These are phyloP conservation scores for Empidonax traillii DNA, from an alignment of 2,113 vertebrate genomes.

Conservation along the genomic window DNA sequence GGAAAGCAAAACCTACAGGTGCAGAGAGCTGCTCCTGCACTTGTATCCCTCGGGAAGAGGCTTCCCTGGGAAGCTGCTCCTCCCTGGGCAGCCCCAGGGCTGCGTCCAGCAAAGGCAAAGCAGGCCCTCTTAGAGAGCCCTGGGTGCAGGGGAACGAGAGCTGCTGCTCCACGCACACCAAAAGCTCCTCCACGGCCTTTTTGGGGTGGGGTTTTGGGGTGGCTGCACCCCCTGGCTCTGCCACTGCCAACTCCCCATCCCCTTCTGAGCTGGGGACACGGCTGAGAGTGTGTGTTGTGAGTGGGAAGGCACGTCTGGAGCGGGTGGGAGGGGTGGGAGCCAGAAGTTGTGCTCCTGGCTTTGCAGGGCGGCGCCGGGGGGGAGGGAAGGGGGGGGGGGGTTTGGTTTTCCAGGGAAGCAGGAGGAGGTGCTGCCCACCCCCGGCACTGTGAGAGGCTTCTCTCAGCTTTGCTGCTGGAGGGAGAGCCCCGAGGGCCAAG, in stretches of 20 bases:
- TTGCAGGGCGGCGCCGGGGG: background rate
- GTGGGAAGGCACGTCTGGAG: background rate
- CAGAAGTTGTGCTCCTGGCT: background rate
- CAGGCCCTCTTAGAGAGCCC: background rate
- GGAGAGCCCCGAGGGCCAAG: conserved; percentile 23
- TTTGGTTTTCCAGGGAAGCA: background rate
- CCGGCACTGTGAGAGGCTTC: background rate
- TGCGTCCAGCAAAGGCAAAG: background rate
- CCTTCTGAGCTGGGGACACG: accelerated
- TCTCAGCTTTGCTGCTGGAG: background rate
- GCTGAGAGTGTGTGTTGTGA: background rate
- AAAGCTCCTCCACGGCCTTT: background rate
- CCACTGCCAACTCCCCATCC: accelerated
- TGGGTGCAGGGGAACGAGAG: accelerated
- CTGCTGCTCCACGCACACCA: background rate
- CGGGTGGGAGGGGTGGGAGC: background rate
- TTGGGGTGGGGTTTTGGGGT: accelerated
- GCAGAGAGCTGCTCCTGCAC: background rate
- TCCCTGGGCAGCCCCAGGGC: background rate
- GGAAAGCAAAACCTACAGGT: background rate
- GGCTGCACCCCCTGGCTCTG: background rate
- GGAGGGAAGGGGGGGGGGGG: no score
- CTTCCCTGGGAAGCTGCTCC: background rate
- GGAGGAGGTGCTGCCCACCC: background rate
- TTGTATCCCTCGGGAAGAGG: background rate